Evolutionary conservation across 2,888 invertebrate genomes (phyloP).

Genomic region (Dryomyza anilis): DNA sequence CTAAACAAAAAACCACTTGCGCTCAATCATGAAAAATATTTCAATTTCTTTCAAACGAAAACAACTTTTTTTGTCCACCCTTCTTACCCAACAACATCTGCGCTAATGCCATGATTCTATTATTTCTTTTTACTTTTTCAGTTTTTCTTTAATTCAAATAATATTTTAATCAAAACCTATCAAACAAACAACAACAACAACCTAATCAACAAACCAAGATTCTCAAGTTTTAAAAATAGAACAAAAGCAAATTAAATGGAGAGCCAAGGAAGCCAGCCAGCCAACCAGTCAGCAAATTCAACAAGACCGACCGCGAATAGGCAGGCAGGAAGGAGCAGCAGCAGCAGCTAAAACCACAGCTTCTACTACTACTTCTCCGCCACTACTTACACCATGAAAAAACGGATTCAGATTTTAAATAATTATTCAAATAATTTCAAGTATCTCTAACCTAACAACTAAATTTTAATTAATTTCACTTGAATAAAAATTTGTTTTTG

Average conservation of each 20-base stretch:
- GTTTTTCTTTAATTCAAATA: conserved; percentile 26
- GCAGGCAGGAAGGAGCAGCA: conserved; percentile 5
- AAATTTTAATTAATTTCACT: conserved; percentile 37
- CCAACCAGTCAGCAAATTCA: neutral
- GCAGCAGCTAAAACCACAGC: neutral
- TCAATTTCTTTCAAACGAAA: neutral
- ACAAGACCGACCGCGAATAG: too few relatives aligned
- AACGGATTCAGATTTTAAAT: conserved; percentile 23
- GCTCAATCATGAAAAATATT: neutral
- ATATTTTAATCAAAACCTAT: conserved; percentile 21
- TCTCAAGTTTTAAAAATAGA: conserved; percentile 21
- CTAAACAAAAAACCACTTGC: neutral
- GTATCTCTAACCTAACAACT: conserved; percentile 27
- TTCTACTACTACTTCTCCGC: neutral
- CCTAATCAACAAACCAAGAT: conserved; percentile 18
- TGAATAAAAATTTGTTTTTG: conserved; percentile 41
- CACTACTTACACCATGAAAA: neutral
- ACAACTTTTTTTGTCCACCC: neutral
- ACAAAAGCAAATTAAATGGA: conserved; percentile 13
- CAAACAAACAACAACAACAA: too few relatives aligned
- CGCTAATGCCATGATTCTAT: too few relatives aligned
- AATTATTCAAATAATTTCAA: conserved; percentile 26
- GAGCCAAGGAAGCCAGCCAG: neutral
- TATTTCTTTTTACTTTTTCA: conserved; percentile 19
- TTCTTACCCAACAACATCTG: neutral